Evolutionary conservation across 2,113 vertebrate species (phyloP).

Genomic region (Calypte anna): DNA sequence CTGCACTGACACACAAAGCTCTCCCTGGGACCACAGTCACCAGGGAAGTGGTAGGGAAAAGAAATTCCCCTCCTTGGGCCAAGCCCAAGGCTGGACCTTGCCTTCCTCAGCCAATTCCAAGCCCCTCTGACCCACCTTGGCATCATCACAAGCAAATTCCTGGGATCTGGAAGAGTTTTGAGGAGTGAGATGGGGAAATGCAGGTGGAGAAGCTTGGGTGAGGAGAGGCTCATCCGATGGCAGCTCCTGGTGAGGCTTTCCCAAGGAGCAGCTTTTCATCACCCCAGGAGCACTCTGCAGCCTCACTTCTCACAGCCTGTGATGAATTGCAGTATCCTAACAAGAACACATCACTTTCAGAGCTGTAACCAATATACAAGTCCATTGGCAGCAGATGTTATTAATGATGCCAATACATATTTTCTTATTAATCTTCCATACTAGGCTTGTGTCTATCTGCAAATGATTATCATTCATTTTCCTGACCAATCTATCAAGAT

Average conservation of each 20-base stretch:
- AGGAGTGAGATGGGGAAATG: neutral
- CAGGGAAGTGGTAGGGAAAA: neutral
- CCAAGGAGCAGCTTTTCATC: neutral
- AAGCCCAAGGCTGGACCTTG: neutral
- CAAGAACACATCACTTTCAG: neutral
- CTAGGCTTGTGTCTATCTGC: slow-evolving; percentile 66
- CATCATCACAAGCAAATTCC: neutral
- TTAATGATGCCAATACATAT: slow-evolving; percentile 72
- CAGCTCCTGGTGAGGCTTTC: neutral
- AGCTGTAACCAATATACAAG: slow-evolving; percentile 44
- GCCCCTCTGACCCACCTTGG: neutral
- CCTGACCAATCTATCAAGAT: slow-evolving; percentile 76
- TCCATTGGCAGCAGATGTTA: slow-evolving; percentile 69
- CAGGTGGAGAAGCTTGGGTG: neutral
- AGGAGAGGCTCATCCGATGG: neutral
- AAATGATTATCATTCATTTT: slow-evolving; percentile 76
- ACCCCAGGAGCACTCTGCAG: neutral
- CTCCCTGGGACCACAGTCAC: neutral
- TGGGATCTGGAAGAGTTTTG: neutral
- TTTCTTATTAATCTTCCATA: slow-evolving; percentile 70
- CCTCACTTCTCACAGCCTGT: neutral
- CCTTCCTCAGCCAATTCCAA: neutral
- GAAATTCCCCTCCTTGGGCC: neutral
- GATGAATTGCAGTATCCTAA: slow-evolving; percentile 29
- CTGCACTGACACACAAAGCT: neutral